A percentile compares a stretch with the other conserved stretches of the same genome.
These are phyloP conservation scores for Margaritifera margaritifera DNA, from an alignment of 2,888 invertebrate genomes.

Conservation along the genomic window DNA sequence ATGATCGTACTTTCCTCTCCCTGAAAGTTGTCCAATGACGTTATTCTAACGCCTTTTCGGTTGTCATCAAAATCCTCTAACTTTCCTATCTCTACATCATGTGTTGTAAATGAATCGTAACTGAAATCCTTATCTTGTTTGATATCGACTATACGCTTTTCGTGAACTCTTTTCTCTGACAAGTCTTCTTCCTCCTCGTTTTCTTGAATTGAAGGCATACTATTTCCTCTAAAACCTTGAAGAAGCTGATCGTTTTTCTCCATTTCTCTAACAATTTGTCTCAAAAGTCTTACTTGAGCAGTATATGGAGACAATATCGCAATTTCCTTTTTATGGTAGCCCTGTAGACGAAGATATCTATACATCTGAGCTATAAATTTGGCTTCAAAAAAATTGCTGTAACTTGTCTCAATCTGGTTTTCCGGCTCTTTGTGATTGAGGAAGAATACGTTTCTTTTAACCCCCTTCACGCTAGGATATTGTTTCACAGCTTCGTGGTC, in stretches of 20 bases:
- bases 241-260: slow-evolving; percentile 74
- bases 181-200: too few species aligned
- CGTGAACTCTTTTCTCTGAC: too few species aligned
- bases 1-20: slow-evolving; percentile 71
- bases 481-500: slow-evolving; percentile 78
- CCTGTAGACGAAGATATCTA: slow-evolving; percentile 60
- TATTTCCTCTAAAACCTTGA: slow-evolving; percentile 65
- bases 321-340: slow-evolving; percentile 53
- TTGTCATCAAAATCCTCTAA: background rate
- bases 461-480: slow-evolving; percentile 43
- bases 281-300: slow-evolving; percentile 56
- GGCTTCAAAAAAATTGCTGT: slow-evolving; percentile 17
- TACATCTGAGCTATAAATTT: slow-evolving; percentile 37
- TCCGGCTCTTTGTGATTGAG: slow-evolving; percentile 31
- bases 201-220: too few species aligned
- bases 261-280: slow-evolving; percentile 37
- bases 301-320: slow-evolving; percentile 66
- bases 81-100: too few species aligned
- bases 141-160: too few species aligned
- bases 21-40: slow-evolving; percentile 67
- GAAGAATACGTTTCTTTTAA: slow-evolving; percentile 79
- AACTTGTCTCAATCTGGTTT: slow-evolving; percentile 10
- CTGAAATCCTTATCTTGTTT: too few species aligned
- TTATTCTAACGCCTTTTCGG: slow-evolving; percentile 40
- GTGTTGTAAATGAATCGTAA: too few species aligned